These are phyloP conservation scores for Gallinago undulata DNA, from an alignment of 2,113 vertebrate species.

Conservation along the genomic window DNA sequence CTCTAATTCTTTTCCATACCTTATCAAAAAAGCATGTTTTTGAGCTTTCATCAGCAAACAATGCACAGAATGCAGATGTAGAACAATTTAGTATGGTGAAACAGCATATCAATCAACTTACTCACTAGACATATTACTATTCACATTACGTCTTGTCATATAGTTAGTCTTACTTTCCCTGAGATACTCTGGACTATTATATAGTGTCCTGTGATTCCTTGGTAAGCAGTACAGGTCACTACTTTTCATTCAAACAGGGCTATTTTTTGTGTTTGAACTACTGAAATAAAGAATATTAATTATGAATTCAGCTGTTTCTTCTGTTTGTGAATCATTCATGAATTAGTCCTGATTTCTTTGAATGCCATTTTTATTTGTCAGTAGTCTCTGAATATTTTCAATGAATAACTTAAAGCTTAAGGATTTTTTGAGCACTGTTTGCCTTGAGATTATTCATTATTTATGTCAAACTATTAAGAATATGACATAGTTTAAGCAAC, in stretches of 20 bases:
- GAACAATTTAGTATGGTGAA: neutral
- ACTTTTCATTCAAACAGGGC: neutral
- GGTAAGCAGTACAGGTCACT: neutral
- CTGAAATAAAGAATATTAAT: constrained; percentile 23
- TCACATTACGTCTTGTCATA: neutral
- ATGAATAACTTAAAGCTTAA: neutral
- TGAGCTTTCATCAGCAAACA: neutral
- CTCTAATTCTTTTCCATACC: neutral
- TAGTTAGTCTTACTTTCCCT: neutral
- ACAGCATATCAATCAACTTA: neutral
- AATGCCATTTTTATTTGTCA: constrained; percentile 25
- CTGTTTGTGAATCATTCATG: constrained; percentile 44
- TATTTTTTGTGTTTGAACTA: neutral
- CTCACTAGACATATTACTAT: neutral
- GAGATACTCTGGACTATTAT: neutral
- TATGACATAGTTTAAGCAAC: neutral
- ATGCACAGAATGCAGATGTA: neutral
- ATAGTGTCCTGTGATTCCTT: neutral
- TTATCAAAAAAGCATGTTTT: neutral
- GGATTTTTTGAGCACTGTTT: neutral
- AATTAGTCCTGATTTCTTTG: constrained; percentile 1
- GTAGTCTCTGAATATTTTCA: neutral
- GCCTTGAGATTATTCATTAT: neutral
- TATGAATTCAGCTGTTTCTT: neutral
- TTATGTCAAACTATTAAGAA: neutral